A percentile compares a stretch with the other conserved stretches of the same genome.
Conservation (phyloP, 2,113 vertebrate species). For the Atherinomorus stipes region DNA sequence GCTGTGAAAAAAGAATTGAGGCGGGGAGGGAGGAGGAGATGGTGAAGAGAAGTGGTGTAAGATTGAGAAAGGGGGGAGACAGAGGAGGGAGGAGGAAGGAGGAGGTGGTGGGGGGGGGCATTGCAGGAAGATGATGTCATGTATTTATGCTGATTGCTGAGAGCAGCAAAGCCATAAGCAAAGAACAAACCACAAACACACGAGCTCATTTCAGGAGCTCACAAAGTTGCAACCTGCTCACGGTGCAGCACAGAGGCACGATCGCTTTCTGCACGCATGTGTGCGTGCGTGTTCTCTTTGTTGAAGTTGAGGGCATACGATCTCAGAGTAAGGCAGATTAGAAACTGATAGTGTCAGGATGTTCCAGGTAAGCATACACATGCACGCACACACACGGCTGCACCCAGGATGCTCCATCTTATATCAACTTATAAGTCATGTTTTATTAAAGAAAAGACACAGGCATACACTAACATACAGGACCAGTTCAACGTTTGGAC, state of each 20-base stretch:
- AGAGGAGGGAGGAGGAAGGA: not conserved
- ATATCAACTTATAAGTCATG: constrained; percentile 16
- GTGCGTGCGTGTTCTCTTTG: constrained; percentile 44
- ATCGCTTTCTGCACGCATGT: constrained; percentile 36
- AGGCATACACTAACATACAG: constrained; percentile 1
- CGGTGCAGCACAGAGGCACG: constrained; percentile 26
- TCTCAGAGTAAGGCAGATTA: constrained; percentile 46
- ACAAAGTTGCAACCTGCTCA: constrained; percentile 60
- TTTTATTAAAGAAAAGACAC: not conserved
- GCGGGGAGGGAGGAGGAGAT: constrained; percentile 56
- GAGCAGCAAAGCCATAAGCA: constrained; percentile 69
- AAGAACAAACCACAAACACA: constrained; percentile 65
- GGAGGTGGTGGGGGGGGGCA: constrained; percentile 20
- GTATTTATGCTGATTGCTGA: constrained; percentile 77
- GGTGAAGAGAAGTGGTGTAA: constrained; percentile 57
- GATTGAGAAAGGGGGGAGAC: constrained; percentile 34
- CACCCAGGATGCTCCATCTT: constrained; percentile 5
- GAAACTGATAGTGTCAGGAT: constrained; percentile 65
- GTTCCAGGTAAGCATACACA: constrained; percentile 34
- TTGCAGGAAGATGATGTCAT: constrained; percentile 81
- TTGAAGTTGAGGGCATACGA: constrained; percentile 46
- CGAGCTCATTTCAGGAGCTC: constrained; percentile 64
- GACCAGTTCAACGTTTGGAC: too few relatives aligned
- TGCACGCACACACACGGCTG: constrained; percentile 17
- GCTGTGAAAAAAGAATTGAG: constrained; percentile 34